Base-by-base conservation (phyloP, 92 coral and sea anemone species). In the Paramuricea clavata region DNA sequence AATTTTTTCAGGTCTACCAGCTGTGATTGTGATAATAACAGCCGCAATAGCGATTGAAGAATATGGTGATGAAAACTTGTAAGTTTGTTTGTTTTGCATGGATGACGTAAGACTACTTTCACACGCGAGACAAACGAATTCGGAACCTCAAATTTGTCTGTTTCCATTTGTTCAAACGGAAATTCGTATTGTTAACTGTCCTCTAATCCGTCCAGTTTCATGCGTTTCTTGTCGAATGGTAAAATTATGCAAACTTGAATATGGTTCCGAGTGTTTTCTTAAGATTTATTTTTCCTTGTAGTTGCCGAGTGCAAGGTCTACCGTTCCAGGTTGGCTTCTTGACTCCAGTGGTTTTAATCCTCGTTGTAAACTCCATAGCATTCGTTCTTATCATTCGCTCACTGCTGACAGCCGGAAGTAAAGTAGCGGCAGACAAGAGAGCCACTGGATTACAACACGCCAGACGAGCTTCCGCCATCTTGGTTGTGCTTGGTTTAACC, bases 401-500 rank as follows among this genome's bases (percentile, higher is more conserved):
- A 9, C 81, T 88, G 73, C 72, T 47, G 0, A 33, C 61, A 10
- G 33, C 84, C 9, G 88, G 88, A 12, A 52, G 73, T 4, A 56
- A 76, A 67, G 85, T 88, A n/a, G 41, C 92, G 21, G 88, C 92
- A 21, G 92, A 83, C 59, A 70, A 76, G 26, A 49, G 74, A 26
- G 82, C 84, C 11, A 76, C 78, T 26, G 68, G 84, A 13, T 76
- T 75, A 23, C 88, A 83, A 49, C 85, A 86, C 1, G 84, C 82
- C 36, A 81, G 92, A 57, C 81, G 81, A 64, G 85, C 84, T 32
- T 22, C 76, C 31, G 92, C 92, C 33, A 83, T 88, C 23, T 82
- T 88, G 73, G 88, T 88, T 26, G 84, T 88, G 22, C 80, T 88
- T 0, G 92, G 92, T 0, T 78, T 88, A 15, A 88, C 91, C 30